Evolutionary conservation across 37 sponge, comb jelly and placozoan genomes (phyloP).

Genomic region (Aplysina aerophoba): DNA sequence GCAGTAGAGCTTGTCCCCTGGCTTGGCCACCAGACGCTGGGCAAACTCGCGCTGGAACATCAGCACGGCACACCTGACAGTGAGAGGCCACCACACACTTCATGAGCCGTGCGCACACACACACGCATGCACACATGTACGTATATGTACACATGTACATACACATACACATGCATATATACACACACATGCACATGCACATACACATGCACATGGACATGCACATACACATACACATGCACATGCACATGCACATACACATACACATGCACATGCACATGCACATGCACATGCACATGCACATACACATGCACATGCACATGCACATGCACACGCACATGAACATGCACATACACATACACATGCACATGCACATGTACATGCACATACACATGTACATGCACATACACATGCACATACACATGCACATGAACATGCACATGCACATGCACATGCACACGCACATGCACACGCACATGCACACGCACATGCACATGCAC

Average conservation of each 20-base stretch:
- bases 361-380: background rate
- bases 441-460: background rate
- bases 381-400: background rate
- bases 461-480: background rate
- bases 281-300: background rate
- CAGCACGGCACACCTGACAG: conserved; percentile 85
- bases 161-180: background rate
- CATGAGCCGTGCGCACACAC: background rate
- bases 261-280: background rate
- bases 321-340: background rate
- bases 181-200: conserved; percentile 5
- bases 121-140: background rate
- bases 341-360: background rate
- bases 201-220: background rate
- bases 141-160: background rate
- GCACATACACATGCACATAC: background rate
- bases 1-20: conserved; percentile 97
- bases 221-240: background rate
- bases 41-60: conserved; percentile 99
- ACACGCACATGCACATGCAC: background rate
- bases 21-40: conserved; percentile 90
- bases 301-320: background rate
- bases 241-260: background rate
- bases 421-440: background rate
- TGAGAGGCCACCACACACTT: background rate